Evolutionary conservation across 2,113 vertebrate species (phyloP).

Genomic region (Urocolius indicus): DNA sequence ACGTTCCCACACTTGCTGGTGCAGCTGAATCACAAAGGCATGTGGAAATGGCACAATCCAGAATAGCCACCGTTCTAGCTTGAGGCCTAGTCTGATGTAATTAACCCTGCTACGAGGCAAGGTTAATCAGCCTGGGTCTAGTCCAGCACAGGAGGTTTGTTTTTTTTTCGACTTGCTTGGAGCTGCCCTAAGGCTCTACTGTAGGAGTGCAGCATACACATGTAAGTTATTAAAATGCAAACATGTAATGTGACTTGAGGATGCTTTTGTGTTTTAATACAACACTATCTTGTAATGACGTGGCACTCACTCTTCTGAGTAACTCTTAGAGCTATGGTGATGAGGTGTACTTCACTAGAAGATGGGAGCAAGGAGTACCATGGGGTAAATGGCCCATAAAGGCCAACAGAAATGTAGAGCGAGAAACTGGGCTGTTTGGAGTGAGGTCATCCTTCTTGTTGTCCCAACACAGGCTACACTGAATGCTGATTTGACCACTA

Average conservation of each 20-base stretch:
- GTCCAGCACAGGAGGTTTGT: neutral
- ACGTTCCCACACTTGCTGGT: neutral
- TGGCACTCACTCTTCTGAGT: neutral
- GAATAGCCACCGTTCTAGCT: neutral
- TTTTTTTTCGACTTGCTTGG: neutral
- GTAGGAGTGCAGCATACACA: neutral
- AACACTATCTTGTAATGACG: accelerated
- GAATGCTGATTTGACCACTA: neutral
- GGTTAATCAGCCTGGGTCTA: slow-evolving; percentile 19
- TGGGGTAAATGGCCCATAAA: neutral
- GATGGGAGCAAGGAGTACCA: neutral
- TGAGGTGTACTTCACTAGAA: neutral
- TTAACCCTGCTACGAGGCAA: slow-evolving; percentile 43
- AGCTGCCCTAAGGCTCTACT: slow-evolving; percentile 15
- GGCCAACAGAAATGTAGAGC: neutral
- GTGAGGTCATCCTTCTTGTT: neutral
- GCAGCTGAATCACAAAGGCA: neutral
- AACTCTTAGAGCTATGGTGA: neutral
- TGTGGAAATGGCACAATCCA: neutral
- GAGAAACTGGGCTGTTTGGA: neutral
- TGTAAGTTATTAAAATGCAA: neutral
- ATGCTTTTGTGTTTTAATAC: neutral
- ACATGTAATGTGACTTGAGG: neutral
- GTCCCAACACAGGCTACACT: neutral
- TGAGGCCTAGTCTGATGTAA: slow-evolving; percentile 2